Percentiles rank a stretch among this genome's conserved stretches.
Evolutionary conservation across 2,888 invertebrate species (phyloP).

Genomic region (Microctonus hyperodae): DNA sequence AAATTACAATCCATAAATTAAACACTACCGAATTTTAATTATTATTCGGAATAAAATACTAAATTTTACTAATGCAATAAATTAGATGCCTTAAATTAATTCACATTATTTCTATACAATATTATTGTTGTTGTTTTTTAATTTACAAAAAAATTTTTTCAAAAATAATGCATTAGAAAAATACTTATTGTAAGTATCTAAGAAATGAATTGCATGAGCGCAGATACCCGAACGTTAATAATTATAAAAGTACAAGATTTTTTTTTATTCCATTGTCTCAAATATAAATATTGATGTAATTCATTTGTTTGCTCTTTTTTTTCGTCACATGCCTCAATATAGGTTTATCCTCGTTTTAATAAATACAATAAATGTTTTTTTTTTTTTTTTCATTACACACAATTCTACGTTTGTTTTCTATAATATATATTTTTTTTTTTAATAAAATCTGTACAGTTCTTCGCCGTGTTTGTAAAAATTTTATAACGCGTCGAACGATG

Average conservation of each 20-base stretch:
- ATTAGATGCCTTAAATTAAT: conserved; percentile 54
- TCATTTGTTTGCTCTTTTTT: background rate
- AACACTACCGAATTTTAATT: conserved; percentile 20
- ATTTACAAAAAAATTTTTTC: conserved; percentile 46
- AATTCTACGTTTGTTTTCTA: background rate
- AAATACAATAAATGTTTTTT: background rate
- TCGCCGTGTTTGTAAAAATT: background rate
- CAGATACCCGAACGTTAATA: conserved; percentile 49
- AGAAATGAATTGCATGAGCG: conserved; percentile 54
- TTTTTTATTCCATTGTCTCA: conserved; percentile 6
- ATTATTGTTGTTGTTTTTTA: background rate
- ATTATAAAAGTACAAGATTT: conserved; percentile 43
- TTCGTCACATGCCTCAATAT: too few species aligned
- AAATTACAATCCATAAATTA: conserved; percentile 18
- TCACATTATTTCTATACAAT: conserved; percentile 45
- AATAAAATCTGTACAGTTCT: conserved; percentile 7
- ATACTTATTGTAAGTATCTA: conserved; percentile 53
- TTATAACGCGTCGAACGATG: conserved; percentile 14
- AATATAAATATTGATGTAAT: background rate
- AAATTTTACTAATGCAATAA: conserved; percentile 54
- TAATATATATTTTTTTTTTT: conserved; percentile 17
- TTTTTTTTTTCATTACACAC: background rate
- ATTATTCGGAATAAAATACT: conserved; percentile 28
- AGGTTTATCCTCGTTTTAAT: conserved; percentile 9
- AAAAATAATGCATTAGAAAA: conserved; percentile 59